Percentiles rank a stretch among this genome's conserved stretches.
Conservation (phyloP, 2,113 vertebrate genomes). For the Phalacrocorax aristotelis region DNA sequence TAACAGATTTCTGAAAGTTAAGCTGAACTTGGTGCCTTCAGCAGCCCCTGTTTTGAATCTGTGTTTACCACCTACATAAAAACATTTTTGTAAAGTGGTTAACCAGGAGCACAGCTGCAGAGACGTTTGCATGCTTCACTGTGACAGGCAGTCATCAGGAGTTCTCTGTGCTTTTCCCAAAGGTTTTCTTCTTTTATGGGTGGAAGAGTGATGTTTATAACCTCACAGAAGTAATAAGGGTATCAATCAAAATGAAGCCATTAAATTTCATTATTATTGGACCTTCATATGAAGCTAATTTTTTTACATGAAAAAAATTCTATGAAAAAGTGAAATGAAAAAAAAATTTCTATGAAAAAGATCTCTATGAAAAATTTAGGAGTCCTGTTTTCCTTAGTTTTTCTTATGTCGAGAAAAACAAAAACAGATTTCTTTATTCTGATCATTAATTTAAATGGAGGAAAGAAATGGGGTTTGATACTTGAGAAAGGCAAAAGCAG, state of each 20-base stretch:
- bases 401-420: neutral
- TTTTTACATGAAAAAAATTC: neutral
- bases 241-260: neutral
- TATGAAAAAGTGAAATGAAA: neutral
- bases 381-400: neutral
- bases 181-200: neutral
- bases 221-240: neutral
- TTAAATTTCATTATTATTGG: neutral
- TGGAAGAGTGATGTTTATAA: neutral
- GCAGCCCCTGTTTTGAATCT: slow-evolving; percentile 56
- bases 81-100: slow-evolving; percentile 76
- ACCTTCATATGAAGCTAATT: neutral
- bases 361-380: neutral
- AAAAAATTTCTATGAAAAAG: neutral
- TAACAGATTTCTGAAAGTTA: slow-evolving; percentile 64
- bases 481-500: neutral
- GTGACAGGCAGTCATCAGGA: slow-evolving; percentile 44
- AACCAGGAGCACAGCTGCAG: slow-evolving; percentile 76
- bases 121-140: slow-evolving; percentile 33
- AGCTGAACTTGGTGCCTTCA: slow-evolving; percentile 70
- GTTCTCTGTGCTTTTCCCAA: slow-evolving; percentile 10
- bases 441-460: neutral
- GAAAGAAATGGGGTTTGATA: neutral
- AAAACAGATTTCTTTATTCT: neutral
- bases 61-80: slow-evolving; percentile 69